Percentiles rank a stretch among this genome's conserved stretches.
Conservation (phyloP, 2,113 vertebrate genomes). For the Nothocercus julius region DNA sequence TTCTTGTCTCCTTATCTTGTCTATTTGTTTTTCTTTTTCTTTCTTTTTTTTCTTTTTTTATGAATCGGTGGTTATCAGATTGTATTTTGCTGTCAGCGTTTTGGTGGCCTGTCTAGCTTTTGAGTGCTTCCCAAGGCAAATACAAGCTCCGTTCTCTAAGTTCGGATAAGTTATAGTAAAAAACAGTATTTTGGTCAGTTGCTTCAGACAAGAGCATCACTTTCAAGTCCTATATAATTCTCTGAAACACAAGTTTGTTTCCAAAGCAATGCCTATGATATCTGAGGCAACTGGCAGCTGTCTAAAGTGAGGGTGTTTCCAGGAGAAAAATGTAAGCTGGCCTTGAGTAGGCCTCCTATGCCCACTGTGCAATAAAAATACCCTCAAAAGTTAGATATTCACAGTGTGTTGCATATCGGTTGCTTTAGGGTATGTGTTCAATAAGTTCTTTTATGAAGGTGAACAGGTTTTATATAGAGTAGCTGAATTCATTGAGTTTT, state of each 20-base stretch:
- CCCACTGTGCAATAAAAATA: not conserved
- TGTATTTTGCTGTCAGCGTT: not conserved
- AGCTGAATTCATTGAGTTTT: not conserved
- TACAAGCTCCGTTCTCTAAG: not conserved
- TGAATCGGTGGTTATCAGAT: not conserved
- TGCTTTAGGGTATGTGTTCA: not conserved
- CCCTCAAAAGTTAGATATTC: not conserved
- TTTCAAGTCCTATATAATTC: not conserved
- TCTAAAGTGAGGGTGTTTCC: not conserved
- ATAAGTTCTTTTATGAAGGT: not conserved
- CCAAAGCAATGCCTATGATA: not conserved
- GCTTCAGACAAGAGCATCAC: not conserved
- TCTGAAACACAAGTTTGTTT: not conserved
- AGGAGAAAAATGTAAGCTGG: not conserved
- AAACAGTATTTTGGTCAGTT: not conserved
- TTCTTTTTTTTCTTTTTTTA: not conserved
- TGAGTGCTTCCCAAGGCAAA: not conserved
- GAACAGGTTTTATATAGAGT: not conserved
- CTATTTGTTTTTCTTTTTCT: not conserved
- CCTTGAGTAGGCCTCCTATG: not conserved
- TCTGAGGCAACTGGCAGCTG: not conserved
- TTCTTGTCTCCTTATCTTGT: not conserved
- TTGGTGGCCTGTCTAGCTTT: not conserved
- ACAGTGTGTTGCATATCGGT: not conserved
- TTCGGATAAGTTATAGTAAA: not conserved